These are phyloP conservation scores for Busseola fusca DNA, from an alignment of 2,888 invertebrate genomes.

Conservation along the genomic window DNA sequence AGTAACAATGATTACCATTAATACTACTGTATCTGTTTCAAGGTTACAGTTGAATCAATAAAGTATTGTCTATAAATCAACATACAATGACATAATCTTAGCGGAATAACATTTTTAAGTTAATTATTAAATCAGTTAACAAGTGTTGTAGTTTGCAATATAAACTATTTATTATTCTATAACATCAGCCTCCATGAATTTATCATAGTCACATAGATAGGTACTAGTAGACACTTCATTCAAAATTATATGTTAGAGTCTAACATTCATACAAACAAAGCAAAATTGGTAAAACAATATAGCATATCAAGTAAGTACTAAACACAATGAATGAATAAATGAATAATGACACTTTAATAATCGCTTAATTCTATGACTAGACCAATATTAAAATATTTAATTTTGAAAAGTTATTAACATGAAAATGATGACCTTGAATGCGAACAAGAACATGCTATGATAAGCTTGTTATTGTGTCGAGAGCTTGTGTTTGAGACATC, in stretches of 20 bases:
- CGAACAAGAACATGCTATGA: slow-evolving; percentile 36
- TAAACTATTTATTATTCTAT: slow-evolving; percentile 1
- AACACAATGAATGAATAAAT: slow-evolving; percentile 33
- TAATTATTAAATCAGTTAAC: slow-evolving; percentile 11
- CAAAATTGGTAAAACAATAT: slow-evolving; percentile 23
- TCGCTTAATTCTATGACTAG: slow-evolving; percentile 65
- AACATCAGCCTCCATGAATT: slow-evolving; percentile 21
- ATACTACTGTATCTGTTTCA: not conserved
- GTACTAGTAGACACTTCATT: slow-evolving; percentile 32
- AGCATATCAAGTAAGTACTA: slow-evolving; percentile 30
- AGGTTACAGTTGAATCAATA: slow-evolving; percentile 11
- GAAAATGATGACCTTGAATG: slow-evolving; percentile 23
- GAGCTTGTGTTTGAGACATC: slow-evolving; percentile 29
- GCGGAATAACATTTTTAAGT: not conserved
- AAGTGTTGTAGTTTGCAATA: not conserved
- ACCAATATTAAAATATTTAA: slow-evolving; percentile 44
- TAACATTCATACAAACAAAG: slow-evolving; percentile 44
- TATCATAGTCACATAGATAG: slow-evolving; percentile 27
- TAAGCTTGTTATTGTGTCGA: slow-evolving; percentile 28
- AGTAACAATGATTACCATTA: not conserved
- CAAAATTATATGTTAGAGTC: slow-evolving; percentile 29
- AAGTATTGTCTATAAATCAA: slow-evolving; percentile 3
- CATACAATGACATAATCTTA: not conserved
- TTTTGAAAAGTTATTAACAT: slow-evolving; percentile 33
- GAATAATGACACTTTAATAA: slow-evolving; percentile 38